Conservation (phyloP, 2,113 vertebrate species). For the Leuciscus idus region DNA sequence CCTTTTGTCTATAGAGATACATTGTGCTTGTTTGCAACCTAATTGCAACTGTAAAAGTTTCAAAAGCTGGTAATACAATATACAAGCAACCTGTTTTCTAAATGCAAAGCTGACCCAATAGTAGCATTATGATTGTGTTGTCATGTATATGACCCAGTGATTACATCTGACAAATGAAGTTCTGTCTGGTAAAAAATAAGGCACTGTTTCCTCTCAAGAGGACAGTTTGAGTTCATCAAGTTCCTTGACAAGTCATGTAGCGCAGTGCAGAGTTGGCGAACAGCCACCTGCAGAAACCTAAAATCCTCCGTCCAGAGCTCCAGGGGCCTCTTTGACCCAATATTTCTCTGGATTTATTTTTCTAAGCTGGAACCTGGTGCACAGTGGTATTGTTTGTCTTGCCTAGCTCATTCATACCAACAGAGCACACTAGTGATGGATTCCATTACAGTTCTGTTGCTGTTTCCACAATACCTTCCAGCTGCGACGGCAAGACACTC, state of each 20-base stretch:
- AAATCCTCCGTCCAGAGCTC: conserved; percentile 39
- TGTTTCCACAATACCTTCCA: conserved; percentile 56
- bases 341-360: conserved; percentile 57
- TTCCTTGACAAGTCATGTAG: conserved; percentile 23
- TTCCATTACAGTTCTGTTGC: conserved; percentile 54
- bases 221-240: background rate
- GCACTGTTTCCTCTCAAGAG: background rate
- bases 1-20: background rate
- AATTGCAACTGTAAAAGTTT: background rate
- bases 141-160: background rate
- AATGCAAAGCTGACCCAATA: background rate
- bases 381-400: conserved; percentile 58
- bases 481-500: conserved; percentile 51
- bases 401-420: conserved; percentile 47
- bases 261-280: conserved; percentile 31
- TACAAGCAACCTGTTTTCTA: background rate
- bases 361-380: conserved; percentile 50
- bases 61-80: background rate
- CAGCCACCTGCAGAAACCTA: conserved; percentile 11
- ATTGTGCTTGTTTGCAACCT: background rate
- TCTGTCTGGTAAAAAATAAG: background rate
- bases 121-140: background rate
- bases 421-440: conserved; percentile 46
- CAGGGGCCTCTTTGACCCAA: conserved; percentile 53
- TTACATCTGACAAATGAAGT: background rate